phyloP scores from a whole-genome alignment of 1,140 invertebrate genomes.

The Habropoda laboriosa region DNA sequence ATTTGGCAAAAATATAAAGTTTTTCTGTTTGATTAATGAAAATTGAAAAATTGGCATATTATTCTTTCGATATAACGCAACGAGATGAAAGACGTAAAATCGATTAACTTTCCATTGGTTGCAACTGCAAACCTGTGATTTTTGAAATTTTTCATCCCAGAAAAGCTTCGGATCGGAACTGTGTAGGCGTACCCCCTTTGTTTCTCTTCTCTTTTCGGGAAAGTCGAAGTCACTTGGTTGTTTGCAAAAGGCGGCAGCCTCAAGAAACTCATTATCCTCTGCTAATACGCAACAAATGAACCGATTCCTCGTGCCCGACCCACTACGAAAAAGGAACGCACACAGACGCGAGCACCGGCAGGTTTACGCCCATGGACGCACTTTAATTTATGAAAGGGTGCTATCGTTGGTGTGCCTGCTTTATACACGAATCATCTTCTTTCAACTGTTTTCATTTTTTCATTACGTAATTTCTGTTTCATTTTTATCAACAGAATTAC shows the following conservation, averaged over 20 bases:
- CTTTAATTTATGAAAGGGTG: slow-evolving; percentile 47
- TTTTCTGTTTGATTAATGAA: too few relatives aligned
- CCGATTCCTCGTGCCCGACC: slow-evolving; percentile 47
- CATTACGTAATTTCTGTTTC: not conserved
- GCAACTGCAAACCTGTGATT: slow-evolving; percentile 37
- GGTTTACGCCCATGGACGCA: slow-evolving; percentile 53
- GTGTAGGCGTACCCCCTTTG: slow-evolving; percentile 64
- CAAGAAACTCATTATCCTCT: slow-evolving; percentile 74
- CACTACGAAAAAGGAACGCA: slow-evolving; percentile 14
- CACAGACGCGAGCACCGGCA: slow-evolving; percentile 19
- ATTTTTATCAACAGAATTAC: not conserved
- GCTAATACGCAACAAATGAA: slow-evolving; percentile 75
- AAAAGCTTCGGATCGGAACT: not conserved
- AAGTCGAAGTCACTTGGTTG: slow-evolving; percentile 50
- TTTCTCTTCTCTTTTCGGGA: slow-evolving; percentile 54
- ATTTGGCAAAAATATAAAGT: too few relatives aligned
- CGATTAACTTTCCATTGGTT: not conserved
- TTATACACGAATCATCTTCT: not conserved
- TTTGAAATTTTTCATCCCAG: slow-evolving; percentile 8
- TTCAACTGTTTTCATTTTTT: not conserved
- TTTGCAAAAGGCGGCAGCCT: slow-evolving; percentile 64
- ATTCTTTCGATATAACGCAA: not conserved
- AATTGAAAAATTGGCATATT: too few relatives aligned
- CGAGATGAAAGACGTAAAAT: not conserved
- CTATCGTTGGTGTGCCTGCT: not conserved